A percentile compares a stretch with the other conserved stretches of the same genome.
These are phyloP conservation scores for Zaprionus ornatus DNA, from an alignment of 1,140 invertebrate genomes.

Conservation along the genomic window DNA sequence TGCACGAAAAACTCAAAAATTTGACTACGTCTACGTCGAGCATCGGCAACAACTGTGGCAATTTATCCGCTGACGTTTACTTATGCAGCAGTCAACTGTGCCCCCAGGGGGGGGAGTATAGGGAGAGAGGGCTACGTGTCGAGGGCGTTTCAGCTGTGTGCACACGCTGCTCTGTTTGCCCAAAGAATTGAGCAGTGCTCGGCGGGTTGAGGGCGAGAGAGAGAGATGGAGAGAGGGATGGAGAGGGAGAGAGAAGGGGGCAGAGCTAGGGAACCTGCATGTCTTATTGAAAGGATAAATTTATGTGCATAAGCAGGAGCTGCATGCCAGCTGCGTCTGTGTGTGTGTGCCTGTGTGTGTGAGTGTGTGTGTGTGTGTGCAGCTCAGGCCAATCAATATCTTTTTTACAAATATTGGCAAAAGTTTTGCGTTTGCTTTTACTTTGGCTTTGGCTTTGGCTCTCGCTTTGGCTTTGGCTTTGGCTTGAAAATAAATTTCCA, in stretches of 20 bases:
- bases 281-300: constrained; percentile 63
- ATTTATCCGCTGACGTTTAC: constrained; percentile 61
- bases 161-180: constrained; percentile 60
- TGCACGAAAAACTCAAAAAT: constrained; percentile 76
- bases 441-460: constrained; percentile 60
- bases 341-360: constrained; percentile 27
- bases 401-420: constrained; percentile 81
- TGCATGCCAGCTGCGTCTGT: constrained; percentile 22
- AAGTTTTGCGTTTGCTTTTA: constrained; percentile 69
- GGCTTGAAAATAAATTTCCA: constrained; percentile 56
- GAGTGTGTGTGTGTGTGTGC: constrained; percentile 7
- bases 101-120: neutral
- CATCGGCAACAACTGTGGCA: constrained; percentile 51
- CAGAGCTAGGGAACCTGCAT: constrained; percentile 34
- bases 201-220: constrained; percentile 8
- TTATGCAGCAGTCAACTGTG: constrained; percentile 50
- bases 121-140: neutral
- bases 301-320: constrained; percentile 63
- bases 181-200: constrained; percentile 70
- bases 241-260: constrained; percentile 10
- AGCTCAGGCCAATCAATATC: constrained; percentile 75
- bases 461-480: constrained; percentile 8
- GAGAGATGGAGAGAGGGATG: constrained; percentile 4
- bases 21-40: constrained; percentile 42
- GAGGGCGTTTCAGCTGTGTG: constrained; percentile 40